Percentiles rank a stretch among this genome's conserved stretches.
Evolutionary conservation across 92 coral and sea anemone species (phyloP).

Genomic region (Chrysogorgia sp.): DNA sequence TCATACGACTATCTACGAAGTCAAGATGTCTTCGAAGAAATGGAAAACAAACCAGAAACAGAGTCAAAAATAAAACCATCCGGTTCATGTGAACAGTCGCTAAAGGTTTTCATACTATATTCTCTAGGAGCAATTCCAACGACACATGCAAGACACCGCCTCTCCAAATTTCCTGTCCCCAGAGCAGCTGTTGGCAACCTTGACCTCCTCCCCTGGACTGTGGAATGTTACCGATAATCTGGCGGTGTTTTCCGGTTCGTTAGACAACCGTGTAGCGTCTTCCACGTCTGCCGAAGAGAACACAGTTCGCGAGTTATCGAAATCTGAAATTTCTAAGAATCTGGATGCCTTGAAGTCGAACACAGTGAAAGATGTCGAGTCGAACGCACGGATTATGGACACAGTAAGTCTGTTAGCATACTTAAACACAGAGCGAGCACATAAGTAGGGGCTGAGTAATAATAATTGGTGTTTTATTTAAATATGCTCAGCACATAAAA

Average conservation of each 20-base stretch:
- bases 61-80: no score
- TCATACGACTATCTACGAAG: no score
- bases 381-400: no score
- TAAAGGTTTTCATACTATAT: not conserved
- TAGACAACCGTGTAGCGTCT: not conserved
- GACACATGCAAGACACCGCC: not conserved
- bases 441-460: no score
- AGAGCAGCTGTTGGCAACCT: conserved; percentile 9
- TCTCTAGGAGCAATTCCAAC: conserved; percentile 8
- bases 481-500: no score
- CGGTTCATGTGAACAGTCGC: no score
- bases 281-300: not conserved
- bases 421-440: no score
- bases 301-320: not conserved
- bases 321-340: not conserved
- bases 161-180: not conserved
- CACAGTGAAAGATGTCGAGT: no score
- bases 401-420: no score
- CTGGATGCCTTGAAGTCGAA: not conserved
- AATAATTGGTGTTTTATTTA: no score
- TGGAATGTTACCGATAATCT: conserved; percentile 2
- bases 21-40: no score
- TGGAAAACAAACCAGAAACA: no score
- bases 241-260: not conserved
- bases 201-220: not conserved